phyloP scores from a whole-genome alignment of 2,888 invertebrate genomes.

The Callyntrura guangdongensis region DNA sequence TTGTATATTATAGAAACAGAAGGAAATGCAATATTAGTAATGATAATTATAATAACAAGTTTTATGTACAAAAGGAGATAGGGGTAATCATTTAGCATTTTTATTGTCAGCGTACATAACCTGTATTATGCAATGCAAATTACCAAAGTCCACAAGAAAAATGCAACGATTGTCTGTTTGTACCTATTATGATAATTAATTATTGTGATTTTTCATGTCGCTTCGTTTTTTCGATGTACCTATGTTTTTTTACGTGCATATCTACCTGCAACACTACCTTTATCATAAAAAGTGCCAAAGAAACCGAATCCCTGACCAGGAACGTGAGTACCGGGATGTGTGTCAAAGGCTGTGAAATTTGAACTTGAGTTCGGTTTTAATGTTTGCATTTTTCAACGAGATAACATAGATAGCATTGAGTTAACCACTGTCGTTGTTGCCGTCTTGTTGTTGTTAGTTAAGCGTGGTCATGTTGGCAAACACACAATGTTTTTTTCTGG shows the following conservation, averaged over 20 bases:
- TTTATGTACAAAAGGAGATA: not conserved
- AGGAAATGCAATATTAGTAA: constrained; percentile 46
- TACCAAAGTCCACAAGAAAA: not conserved
- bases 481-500: not conserved
- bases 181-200: constrained; percentile 11
- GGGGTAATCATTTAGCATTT: not conserved
- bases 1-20: not conserved
- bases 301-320: not conserved
- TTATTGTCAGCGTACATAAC: not conserved
- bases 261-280: too few species aligned
- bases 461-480: constrained; percentile 54
- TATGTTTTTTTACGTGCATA: too few species aligned
- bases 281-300: not conserved
- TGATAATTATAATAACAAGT: constrained; percentile 29
- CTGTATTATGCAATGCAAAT: constrained; percentile 6
- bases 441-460: not conserved
- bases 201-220: not conserved
- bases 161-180: not conserved
- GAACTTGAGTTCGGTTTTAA: constrained; percentile 31
- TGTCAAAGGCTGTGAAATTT: constrained; percentile 9
- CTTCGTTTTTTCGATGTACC: too few species aligned
- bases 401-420: not conserved
- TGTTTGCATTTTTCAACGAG: not conserved
- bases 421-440: not conserved
- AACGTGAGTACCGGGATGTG: not conserved